phyloP scores from a whole-genome alignment of 2,888 invertebrate genomes.

The Mamestra brassicae region DNA sequence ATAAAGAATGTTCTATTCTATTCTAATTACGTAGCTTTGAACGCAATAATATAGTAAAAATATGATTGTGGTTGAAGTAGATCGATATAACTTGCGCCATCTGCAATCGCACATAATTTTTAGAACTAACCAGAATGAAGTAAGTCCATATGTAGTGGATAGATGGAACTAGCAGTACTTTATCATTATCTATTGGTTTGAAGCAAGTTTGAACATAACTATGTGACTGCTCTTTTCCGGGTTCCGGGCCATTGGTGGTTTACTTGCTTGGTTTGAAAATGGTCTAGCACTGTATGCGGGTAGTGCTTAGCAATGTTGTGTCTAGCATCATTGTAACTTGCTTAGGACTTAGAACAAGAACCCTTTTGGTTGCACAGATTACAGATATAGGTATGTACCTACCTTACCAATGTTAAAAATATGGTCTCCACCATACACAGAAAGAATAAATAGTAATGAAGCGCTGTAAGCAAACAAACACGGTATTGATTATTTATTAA shows the following conservation, averaged over 20 bases:
- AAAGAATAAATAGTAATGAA: background rate
- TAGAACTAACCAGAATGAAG: conserved; percentile 4
- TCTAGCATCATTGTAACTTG: too few species aligned
- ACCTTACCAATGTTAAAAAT: background rate
- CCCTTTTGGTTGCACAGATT: too few species aligned
- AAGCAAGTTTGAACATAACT: background rate
- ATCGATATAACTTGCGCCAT: conserved; percentile 17
- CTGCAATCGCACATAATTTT: conserved; percentile 12
- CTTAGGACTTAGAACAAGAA: too few species aligned
- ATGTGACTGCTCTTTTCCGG: background rate
- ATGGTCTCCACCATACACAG: background rate
- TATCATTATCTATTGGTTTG: background rate
- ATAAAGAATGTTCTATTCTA: too few species aligned
- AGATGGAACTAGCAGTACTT: conserved; percentile 33
- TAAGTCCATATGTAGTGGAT: background rate
- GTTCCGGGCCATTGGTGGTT: background rate
- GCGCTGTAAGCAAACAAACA: background rate
- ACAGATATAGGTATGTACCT: background rate
- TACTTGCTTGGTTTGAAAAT: background rate
- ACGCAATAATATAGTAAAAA: too few species aligned
- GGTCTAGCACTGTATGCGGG: background rate
- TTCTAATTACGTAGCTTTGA: too few species aligned
- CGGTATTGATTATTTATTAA: conserved; percentile 32
- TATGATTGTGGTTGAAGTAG: background rate
- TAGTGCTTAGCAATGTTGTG: too few species aligned